Base-by-base conservation (phyloP, 2,888 invertebrate genomes). In the Aproaerema taeniolella region DNA sequence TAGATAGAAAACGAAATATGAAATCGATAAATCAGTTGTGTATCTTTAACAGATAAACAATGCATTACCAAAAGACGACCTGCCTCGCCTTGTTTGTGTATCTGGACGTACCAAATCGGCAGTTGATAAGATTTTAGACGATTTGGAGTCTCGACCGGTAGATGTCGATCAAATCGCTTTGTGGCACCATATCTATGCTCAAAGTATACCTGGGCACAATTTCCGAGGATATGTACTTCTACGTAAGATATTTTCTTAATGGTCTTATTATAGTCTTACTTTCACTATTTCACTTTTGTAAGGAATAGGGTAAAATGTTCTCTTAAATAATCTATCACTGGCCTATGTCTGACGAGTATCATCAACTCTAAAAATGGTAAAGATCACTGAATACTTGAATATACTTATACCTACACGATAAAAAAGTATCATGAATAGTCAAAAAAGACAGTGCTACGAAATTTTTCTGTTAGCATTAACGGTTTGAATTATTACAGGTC, bases 51-150 rank as follows among this genome's bases (percentile, higher is more conserved):
- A 87, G 87, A 68, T 82, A 0, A 92, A 92, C 62, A 76, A 86
- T 1, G 90, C 89, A 8, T 58, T 88, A n/a, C 91, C 93, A 0
- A 57, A 63, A 0, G 93, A 94, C 53, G 87, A 90, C 50, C 61
- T 93, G 0, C 93, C 94, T 0, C 89, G 95, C 37, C 72, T 97
- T 30, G 89, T 94, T 3, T 89, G 90, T 31, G 90, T 89, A 44
- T 93, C 95, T 26, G 95, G 96, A 0, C 89, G 98, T 37, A 95
- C 94, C 0, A 91, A 93, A 58, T 91, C 93, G 38, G 91, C 93
- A 0, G 89, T 95, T 0, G 87, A 89, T 28, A 72, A 67, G 34
- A 79, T 95, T 42, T 70, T 95, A 3, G 83, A 91, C 43, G 89
- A 91, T 35, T 67, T 94, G 15, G 88, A 89, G 50, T 87, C 85